Evolutionary conservation across 2,113 vertebrate species (phyloP), one percentile per base, ranked within the genome.

Genomic region (Sorex araneus): DNA sequence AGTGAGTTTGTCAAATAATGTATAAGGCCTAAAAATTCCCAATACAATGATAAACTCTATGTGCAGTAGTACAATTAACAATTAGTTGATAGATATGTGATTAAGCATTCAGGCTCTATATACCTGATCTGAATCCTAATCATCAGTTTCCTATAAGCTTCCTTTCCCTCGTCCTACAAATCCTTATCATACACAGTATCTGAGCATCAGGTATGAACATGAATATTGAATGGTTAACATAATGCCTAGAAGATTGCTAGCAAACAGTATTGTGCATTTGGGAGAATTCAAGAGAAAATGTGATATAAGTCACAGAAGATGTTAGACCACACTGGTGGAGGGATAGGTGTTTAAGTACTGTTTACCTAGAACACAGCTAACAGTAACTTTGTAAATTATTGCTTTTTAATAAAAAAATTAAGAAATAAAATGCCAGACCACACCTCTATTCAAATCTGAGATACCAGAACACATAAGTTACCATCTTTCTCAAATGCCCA

Each of bases 201-300:
- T 74, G 27, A 64, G 23, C 19, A 57, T 43, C 69, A 60, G 63
- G 18, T 12, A 45, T 80, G 18, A 89, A 69, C 12, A 21, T 60
- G 27, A 23, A 43, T 16, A 23, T 6, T 43, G 5, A 67, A 28
- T 34, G 6, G 40, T 77, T n/a, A 79, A 71, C 12, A 16, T 6
- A 88, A 2, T 47, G 15, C 40, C n/a, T 13, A 27, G 28, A 47
- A 88, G 0, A 57, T 0, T 27, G 15, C 16, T 76, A 67, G 25
- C 28, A 84, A 71, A 2, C 36, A 83, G 45, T 8, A 85, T 66
- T 28, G 78, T 10, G 12, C 28, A 64, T 64, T 84, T 64, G 63
- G 21, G 16, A 91, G 3, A 71, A 86, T 79, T 23, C 75, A 83
- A 91, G 10, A 91, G 34, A 92, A 90, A 87, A 54, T 9, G 50